Evolutionary conservation across 2,797 vertebrate species (phyloP), one percentile per base, ranked within the genome.

Genomic region (Pseudotriccus pelzelni): DNA sequence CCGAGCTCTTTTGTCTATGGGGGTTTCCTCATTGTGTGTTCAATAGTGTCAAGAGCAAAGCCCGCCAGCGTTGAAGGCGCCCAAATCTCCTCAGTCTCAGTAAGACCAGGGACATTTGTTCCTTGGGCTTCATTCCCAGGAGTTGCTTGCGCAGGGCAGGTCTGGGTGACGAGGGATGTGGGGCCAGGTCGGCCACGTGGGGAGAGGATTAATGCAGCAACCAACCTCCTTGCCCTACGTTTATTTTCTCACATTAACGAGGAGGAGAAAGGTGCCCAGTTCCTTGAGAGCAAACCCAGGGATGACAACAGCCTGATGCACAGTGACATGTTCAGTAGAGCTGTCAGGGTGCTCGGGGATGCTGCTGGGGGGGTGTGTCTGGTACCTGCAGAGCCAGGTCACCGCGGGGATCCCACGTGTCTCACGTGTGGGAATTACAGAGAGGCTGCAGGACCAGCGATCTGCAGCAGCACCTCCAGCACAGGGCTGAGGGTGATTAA

Each of bases 111-210:
- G 19, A 47, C 25, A n/a, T 2, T 7, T 32, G 1, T 59, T 44
- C 43, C 15, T 32, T 18, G 27, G 49, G 46, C n/a, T 84, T 49
- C n/a, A 9, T 44, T 36, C 24, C 36, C 30, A 41, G 50, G 67
- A 69, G 15, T 3, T 1, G 1, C 18, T 16, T 20, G 30, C n/a
- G 5, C 0, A 3, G 34, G 19, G 20, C 13, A 8, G 19, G n/a
- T 60, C 49, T 43, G 25, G 37, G 37, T 2, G 12, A 67, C 49
- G 7, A 30, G 24, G 62, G 79, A 36, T 6, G n/a, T 0, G 0
- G 22, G 12, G 36, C 28, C 0, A 2, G n/a, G n/a, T 55, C 1
- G 1, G 15, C 37, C 8, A 0, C 7, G 0, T 6, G 12, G 41
- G 46, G 30, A 41, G 32, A 52, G 19, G 17, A 39, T n/a, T 20